Evolutionary conservation across 2,888 invertebrate genomes (phyloP).

Genomic region (Synanthedon myopaeformis): DNA sequence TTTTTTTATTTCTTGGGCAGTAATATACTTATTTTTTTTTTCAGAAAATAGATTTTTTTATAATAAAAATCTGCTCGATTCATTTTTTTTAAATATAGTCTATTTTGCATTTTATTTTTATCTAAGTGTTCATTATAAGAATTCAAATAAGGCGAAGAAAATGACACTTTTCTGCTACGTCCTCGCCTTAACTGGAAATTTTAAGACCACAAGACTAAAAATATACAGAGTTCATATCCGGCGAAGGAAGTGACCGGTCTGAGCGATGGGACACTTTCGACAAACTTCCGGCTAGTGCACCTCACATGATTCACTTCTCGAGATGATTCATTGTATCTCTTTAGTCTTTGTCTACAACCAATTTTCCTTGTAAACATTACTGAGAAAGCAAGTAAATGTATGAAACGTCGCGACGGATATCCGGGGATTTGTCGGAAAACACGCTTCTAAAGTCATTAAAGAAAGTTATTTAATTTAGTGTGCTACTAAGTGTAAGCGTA

Average conservation of each 20-base stretch:
- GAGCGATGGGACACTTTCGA: constrained; percentile 34
- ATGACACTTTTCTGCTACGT: too few relatives aligned
- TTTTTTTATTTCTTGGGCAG: too few relatives aligned
- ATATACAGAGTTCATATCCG: constrained; percentile 15
- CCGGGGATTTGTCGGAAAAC: neutral
- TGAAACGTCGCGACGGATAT: neutral
- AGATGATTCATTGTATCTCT: constrained; percentile 32
- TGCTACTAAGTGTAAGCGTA: too few relatives aligned
- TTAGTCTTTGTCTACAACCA: neutral
- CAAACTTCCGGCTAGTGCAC: constrained; percentile 17
- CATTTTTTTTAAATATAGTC: too few relatives aligned
- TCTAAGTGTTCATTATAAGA: too few relatives aligned
- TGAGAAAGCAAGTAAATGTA: neutral
- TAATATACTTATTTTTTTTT: too few relatives aligned
- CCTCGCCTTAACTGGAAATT: too few relatives aligned
- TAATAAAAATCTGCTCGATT: too few relatives aligned
- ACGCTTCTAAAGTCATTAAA: neutral
- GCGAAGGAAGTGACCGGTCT: constrained; percentile 22
- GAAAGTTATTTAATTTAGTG: neutral
- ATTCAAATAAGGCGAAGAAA: too few relatives aligned
- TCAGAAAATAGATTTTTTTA: too few relatives aligned
- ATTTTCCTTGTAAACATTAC: neutral
- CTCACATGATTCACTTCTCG: constrained; percentile 12
- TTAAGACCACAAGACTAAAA: too few relatives aligned
- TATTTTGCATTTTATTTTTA: too few relatives aligned